phyloP scores from a whole-genome alignment of 2,888 invertebrate species.

The Mesorhabditis sp. region DNA sequence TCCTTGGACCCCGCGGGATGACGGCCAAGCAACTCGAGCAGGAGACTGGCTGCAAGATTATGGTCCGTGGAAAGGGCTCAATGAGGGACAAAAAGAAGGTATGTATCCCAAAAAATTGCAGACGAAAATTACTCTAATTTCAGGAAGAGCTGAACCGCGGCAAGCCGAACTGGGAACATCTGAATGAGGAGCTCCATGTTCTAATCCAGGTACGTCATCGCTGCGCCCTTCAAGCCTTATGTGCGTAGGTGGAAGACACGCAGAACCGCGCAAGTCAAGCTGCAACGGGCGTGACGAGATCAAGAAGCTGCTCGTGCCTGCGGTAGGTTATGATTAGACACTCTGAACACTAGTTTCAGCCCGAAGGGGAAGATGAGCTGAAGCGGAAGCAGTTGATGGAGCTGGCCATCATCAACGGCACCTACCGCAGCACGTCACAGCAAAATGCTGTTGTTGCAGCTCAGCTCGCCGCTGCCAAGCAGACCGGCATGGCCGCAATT shows the following conservation, averaged over 20 bases:
- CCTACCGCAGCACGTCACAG: slow-evolving; percentile 70
- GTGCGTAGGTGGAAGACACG: slow-evolving; percentile 81
- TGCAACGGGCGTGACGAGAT: slow-evolving; percentile 95
- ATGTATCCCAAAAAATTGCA: neutral
- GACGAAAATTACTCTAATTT: slow-evolving; percentile 11
- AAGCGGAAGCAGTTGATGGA: slow-evolving; percentile 99
- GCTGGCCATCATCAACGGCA: slow-evolving; percentile 98
- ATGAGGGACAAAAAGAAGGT: slow-evolving; percentile 55
- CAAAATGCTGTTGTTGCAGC: slow-evolving; percentile 32
- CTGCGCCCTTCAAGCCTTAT: neutral
- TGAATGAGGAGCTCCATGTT: slow-evolving; percentile 96
- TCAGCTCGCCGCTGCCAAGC: slow-evolving; percentile 33
- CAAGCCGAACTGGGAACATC: slow-evolving; percentile 99
- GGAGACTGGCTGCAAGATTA: slow-evolving; percentile 99
- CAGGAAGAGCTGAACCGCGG: slow-evolving; percentile 98
- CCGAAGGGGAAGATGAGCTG: slow-evolving; percentile 98
- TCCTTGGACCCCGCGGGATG: slow-evolving; percentile 98
- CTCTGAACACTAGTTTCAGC: slow-evolving; percentile 67
- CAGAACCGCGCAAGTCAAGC: slow-evolving; percentile 92
- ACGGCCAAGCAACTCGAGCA: slow-evolving; percentile 99
- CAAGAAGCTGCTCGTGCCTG: slow-evolving; percentile 91
- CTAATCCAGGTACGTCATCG: slow-evolving; percentile 71
- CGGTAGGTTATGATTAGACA: slow-evolving; percentile 64
- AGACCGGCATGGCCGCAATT: slow-evolving; percentile 26
- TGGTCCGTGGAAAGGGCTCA: slow-evolving; percentile 73